Percentiles rank a stretch among this genome's conserved stretches.
Evolutionary conservation across 1,140 invertebrate species (phyloP).

Genomic region (Hycleus phaleratus): DNA sequence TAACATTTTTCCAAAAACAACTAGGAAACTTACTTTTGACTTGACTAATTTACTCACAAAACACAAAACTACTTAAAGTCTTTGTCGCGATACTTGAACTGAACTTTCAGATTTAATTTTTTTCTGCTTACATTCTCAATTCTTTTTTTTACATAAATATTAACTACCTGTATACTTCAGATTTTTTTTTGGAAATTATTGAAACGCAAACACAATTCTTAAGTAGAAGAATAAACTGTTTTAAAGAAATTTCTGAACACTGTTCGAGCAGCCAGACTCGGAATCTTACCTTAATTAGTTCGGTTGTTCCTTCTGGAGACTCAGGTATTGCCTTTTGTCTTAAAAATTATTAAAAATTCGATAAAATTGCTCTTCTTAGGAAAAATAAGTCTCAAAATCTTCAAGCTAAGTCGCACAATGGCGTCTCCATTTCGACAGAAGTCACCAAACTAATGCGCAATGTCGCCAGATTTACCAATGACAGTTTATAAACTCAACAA

Average conservation of each 20-base stretch:
- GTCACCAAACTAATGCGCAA: background rate
- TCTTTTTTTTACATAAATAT: no score
- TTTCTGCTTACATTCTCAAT: no score
- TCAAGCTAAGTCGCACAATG: constrained; percentile 2
- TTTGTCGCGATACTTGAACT: constrained; percentile 11
- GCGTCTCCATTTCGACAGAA: constrained; percentile 1
- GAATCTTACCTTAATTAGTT: constrained; percentile 10
- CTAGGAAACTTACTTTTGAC: constrained; percentile 9
- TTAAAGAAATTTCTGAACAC: constrained; percentile 2
- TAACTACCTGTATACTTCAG: no score
- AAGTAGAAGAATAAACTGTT: constrained; percentile 10
- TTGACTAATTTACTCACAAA: constrained; percentile 9
- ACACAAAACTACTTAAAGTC: constrained; percentile 11
- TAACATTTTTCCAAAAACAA: constrained; percentile 12
- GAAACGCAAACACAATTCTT: constrained; percentile 13
- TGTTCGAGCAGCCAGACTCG: constrained; percentile 5
- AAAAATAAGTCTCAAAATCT: background rate
- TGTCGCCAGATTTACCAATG: no score
- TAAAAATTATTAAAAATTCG: constrained; percentile 2
- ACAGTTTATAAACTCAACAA: no score
- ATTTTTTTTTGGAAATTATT: constrained; percentile 7
- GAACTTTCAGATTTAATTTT: background rate
- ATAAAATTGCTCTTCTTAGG: background rate
- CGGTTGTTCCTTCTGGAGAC: constrained; percentile 10
- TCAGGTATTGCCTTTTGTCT: constrained; percentile 5